Evolutionary conservation across 2,797 vertebrate genomes (phyloP), one percentile per base, ranked within the genome.

Genomic region (Tenualosa ilisha): DNA sequence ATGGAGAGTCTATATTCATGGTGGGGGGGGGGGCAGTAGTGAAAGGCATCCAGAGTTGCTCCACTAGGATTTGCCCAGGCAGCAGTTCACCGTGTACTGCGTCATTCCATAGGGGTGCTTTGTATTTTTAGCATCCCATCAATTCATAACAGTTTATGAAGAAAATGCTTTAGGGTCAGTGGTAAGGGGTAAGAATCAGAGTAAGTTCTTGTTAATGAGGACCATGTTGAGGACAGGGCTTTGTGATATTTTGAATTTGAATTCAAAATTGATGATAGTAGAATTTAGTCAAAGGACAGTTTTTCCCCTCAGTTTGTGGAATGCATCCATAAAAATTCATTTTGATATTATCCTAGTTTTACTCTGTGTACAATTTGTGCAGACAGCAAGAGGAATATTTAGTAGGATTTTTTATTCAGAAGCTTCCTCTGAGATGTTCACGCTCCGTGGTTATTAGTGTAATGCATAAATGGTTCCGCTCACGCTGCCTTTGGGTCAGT

Each of bases 161-260:
- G 65, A 37, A 15, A 31, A 72, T 37, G 65, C 65, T 72, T 72
- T 17, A 17, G 65, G 65, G 31, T 31, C 15, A 31, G 65, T 12
- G 26, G 12, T 40, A 20, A n/a, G 61, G 22, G 61, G 61, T 31
- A 24, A 24, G 68, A 31, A 17, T 43, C 37, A 22, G 40, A 79
- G 72, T 40, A 43, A 22, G 72, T 79, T 79, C 68, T 40, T 79
- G 17, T 79, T 79, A 79, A 79, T 79, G 72, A 79, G 72, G 72
- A 22, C 15, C 40, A 46, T 9, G 40, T 8, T 43, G 15, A 46
- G 72, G 13, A 79, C 40, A 79, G 37, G 72, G 40, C 12, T 20
- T 37, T 79, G 40, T 22, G 72, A 79, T 79, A 22, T 46, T 46
- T 79, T 79, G 17, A 22, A 20, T 46, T 79, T 79, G 17, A 22